These are phyloP conservation scores for Artibeus jamaicensis DNA, from an alignment of 2,797 vertebrate species.

Conservation along the genomic window DNA sequence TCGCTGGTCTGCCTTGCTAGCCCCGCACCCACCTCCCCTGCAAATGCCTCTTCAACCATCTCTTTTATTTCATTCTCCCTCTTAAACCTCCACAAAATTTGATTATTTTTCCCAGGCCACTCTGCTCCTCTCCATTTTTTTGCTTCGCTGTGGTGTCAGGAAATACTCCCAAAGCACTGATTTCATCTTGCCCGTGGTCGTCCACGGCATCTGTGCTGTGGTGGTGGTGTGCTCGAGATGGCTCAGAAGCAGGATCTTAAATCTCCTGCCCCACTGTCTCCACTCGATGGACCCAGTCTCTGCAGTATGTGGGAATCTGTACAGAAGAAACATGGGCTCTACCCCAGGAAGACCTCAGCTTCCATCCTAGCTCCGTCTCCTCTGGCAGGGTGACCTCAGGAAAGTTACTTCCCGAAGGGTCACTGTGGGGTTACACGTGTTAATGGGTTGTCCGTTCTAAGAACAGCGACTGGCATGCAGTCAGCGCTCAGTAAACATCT, in stretches of 20 bases:
- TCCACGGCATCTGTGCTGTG: no score
- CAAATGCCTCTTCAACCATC: not conserved
- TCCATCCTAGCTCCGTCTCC: not conserved
- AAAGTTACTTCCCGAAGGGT: not conserved
- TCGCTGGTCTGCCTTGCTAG: not conserved
- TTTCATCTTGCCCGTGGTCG: not conserved
- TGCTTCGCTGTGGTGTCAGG: not conserved
- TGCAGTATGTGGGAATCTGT: not conserved
- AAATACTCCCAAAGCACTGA: not conserved
- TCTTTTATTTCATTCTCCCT: not conserved
- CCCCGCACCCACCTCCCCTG: no score
- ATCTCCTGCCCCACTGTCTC: not conserved
- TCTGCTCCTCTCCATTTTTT: not conserved
- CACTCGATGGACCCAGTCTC: not conserved
- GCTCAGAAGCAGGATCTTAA: not conserved
- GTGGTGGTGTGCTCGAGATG: not conserved
- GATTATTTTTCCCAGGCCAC: not conserved
- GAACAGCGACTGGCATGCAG: not conserved
- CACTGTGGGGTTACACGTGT: not conserved
- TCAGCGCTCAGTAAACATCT: not conserved
- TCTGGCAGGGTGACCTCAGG: not conserved
- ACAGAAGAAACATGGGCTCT: not conserved
- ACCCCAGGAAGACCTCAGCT: not conserved
- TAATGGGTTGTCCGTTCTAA: not conserved
- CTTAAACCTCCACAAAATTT: not conserved